These are phyloP conservation scores for Notoglanidium macrostoma DNA, from an alignment of 2,797 vertebrate genomes.

Conservation along the genomic window DNA sequence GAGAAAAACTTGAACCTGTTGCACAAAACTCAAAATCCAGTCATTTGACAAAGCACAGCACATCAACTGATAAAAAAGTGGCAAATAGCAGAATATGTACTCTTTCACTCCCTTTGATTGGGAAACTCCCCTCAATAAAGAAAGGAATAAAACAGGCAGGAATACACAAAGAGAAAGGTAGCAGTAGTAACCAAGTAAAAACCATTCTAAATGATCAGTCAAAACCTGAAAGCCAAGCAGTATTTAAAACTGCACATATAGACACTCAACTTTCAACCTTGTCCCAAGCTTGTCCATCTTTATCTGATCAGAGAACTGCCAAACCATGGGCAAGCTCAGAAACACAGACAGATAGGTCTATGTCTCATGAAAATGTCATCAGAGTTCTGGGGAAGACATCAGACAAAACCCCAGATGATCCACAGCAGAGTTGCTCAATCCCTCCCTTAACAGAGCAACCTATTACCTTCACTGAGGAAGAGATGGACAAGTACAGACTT, in stretches of 20 bases:
- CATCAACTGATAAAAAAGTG: constrained; percentile 61
- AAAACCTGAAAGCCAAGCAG: constrained; percentile 53
- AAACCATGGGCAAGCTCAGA: constrained; percentile 11
- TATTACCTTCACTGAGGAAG: constrained; percentile 91
- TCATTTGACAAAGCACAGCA: constrained; percentile 32
- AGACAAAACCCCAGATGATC: constrained; percentile 60
- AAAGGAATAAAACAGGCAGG: constrained; percentile 68
- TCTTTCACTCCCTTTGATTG: constrained; percentile 73
- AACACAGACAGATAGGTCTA: background rate
- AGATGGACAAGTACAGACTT: constrained; percentile 93
- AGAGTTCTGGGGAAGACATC: constrained; percentile 61
- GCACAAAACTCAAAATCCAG: constrained; percentile 31
- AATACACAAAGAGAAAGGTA: constrained; percentile 60
- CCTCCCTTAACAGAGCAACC: constrained; percentile 78
- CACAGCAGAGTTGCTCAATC: constrained; percentile 67
- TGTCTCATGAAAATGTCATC: constrained; percentile 8
- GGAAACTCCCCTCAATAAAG: constrained; percentile 76
- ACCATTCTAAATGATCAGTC: constrained; percentile 5
- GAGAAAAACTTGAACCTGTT: constrained; percentile 42
- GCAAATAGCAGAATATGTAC: constrained; percentile 62
- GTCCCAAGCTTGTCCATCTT: constrained; percentile 51
- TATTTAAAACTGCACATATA: constrained; percentile 58
- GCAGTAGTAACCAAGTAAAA: constrained; percentile 52
- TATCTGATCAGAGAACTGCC: background rate
- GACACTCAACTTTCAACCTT: constrained; percentile 68